These are phyloP conservation scores for Tigriopus californicus DNA, from an alignment of 2,888 invertebrate genomes.

Conservation along the genomic window DNA sequence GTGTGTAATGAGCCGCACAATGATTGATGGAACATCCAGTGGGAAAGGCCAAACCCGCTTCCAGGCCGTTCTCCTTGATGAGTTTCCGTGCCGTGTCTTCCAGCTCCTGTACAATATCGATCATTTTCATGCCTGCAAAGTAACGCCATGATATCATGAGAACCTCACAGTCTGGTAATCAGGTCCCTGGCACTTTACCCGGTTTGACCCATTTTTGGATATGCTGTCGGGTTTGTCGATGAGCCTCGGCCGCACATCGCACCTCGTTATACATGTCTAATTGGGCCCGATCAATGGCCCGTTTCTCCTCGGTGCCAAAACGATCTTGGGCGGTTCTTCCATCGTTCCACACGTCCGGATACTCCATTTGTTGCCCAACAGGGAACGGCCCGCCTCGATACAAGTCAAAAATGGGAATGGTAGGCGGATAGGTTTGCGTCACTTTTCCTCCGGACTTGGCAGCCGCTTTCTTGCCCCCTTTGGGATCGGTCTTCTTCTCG, in stretches of 20 bases:
- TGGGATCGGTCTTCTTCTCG: constrained; percentile 33
- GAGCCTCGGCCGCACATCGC: constrained; percentile 85
- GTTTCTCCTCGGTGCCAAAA: constrained; percentile 57
- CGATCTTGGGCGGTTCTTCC: constrained; percentile 60
- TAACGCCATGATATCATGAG: too few species aligned
- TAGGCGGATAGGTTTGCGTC: constrained; percentile 58
- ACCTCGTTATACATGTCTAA: constrained; percentile 86
- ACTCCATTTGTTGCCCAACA: constrained; percentile 70
- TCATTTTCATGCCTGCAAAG: constrained; percentile 81
- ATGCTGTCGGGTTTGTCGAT: constrained; percentile 74
- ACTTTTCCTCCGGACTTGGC: constrained; percentile 5
- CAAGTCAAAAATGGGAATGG: constrained; percentile 64
- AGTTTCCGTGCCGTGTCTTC: constrained; percentile 76
- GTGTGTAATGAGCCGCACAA: constrained; percentile 98
- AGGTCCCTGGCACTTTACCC: too few species aligned
- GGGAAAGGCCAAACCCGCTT: constrained; percentile 86
- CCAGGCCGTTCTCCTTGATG: constrained; percentile 83
- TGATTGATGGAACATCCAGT: constrained; percentile 97
- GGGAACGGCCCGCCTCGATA: constrained; percentile 71
- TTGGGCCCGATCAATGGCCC: constrained; percentile 70
- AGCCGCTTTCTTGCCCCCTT: constrained; percentile 26
- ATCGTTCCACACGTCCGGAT: constrained; percentile 38
- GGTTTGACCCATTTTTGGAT: constrained; percentile 89
- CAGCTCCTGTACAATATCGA: constrained; percentile 88
- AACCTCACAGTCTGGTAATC: too few species aligned